These are phyloP conservation scores for Andrena cerasifolii DNA, from an alignment of 1,140 invertebrate species.

Conservation along the genomic window DNA sequence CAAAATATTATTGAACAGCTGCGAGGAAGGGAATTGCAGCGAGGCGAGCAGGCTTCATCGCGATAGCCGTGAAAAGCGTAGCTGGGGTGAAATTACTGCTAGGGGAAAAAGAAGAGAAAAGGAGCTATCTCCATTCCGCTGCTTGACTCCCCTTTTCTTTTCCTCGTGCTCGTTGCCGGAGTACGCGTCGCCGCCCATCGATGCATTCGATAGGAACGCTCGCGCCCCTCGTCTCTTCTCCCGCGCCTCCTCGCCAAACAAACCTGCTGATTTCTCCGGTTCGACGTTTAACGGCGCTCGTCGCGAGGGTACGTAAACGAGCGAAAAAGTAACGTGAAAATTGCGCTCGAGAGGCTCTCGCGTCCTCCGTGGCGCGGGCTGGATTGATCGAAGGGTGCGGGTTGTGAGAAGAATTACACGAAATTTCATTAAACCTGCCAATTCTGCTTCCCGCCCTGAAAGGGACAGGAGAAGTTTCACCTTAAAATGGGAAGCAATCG, in stretches of 20 bases:
- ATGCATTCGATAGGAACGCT: neutral
- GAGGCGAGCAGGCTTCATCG: neutral
- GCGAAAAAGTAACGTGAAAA: neutral
- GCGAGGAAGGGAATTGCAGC: neutral
- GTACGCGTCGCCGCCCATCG: neutral
- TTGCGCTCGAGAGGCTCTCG: too few species aligned
- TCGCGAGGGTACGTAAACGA: neutral
- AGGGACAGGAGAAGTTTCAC: too few species aligned
- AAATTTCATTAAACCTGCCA: too few species aligned
- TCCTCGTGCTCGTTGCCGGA: neutral
- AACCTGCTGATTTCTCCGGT: neutral
- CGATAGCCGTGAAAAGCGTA: neutral
- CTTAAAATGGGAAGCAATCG: too few species aligned
- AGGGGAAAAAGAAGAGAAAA: neutral
- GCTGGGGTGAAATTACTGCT: constrained; percentile 5
- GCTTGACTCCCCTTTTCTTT: neutral
- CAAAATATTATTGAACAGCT: neutral
- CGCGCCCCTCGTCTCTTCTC: neutral
- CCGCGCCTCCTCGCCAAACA: neutral
- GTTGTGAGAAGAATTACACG: too few species aligned
- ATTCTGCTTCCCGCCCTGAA: too few species aligned
- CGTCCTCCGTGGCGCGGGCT: too few species aligned
- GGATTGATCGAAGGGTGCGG: too few species aligned
- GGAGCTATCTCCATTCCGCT: neutral
- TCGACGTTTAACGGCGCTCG: constrained; percentile 42